Conservation (phyloP, 2,888 invertebrate species). For the Pachliopta kotzebuea region DNA sequence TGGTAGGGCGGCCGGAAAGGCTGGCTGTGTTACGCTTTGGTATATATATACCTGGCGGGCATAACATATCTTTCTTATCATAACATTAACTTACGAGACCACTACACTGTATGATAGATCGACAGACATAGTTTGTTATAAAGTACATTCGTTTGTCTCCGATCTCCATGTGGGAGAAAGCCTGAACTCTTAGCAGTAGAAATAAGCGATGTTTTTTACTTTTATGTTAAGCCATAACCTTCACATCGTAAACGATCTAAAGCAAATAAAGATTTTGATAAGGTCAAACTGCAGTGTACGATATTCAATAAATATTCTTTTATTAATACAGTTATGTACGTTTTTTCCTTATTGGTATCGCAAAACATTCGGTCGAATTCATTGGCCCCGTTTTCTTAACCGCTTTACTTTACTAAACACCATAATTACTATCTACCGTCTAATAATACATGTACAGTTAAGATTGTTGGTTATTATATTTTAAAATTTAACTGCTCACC, state of each 20-base stretch:
- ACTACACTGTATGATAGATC: no score
- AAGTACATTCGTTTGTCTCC: no score
- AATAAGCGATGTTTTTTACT: no score
- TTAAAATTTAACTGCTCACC: not conserved
- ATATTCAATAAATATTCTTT: conserved; percentile 1
- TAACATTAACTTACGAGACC: not conserved
- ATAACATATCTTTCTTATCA: conserved; percentile 4
- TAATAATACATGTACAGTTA: not conserved
- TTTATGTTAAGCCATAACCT: no score
- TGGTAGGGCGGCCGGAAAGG: conserved; percentile 22
- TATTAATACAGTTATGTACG: not conserved
- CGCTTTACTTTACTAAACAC: conserved; percentile 4
- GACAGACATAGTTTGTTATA: no score
- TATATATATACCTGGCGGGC: conserved; percentile 18
- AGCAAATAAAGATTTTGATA: no score
- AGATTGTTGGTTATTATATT: not conserved
- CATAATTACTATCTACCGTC: conserved; percentile 3
- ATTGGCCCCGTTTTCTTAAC: conserved; percentile 2
- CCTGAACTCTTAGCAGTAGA: no score
- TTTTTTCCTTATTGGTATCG: not conserved
- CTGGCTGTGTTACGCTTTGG: conserved; percentile 18
- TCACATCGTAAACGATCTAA: no score
- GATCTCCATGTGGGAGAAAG: no score
- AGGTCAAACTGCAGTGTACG: not conserved
- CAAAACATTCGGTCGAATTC: conserved; percentile 1